Evolutionary conservation across 2,797 vertebrate species (phyloP).

Genomic region (Siniperca undulata): DNA sequence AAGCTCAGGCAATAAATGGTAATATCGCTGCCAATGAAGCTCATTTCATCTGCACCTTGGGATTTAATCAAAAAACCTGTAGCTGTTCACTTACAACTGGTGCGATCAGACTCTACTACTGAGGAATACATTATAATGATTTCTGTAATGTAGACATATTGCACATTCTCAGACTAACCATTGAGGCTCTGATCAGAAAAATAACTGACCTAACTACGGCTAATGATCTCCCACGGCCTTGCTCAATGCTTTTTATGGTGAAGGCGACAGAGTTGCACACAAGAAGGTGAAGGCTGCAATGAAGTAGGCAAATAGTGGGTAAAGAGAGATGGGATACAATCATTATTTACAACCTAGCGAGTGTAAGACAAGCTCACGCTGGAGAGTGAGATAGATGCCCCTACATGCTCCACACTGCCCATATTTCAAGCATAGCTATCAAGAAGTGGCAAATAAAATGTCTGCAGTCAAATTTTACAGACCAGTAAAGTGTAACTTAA

Average conservation of each 20-base stretch:
- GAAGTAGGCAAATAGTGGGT: conserved; percentile 31
- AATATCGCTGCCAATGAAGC: conserved; percentile 63
- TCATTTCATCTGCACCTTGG: conserved; percentile 61
- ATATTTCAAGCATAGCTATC: conserved; percentile 74
- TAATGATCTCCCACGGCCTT: conserved; percentile 75
- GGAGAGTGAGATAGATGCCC: conserved; percentile 51
- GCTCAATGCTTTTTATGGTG: conserved; percentile 42
- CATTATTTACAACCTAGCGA: conserved; percentile 69
- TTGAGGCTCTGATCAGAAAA: conserved; percentile 60
- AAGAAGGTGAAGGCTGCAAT: conserved; percentile 55
- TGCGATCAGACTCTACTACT: conserved; percentile 46
- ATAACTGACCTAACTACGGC: conserved; percentile 65
- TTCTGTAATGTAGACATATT: conserved; percentile 77
- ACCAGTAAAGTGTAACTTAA: conserved; percentile 83
- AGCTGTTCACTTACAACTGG: conserved; percentile 48
- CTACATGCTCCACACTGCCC: conserved; percentile 39
- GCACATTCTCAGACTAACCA: conserved; percentile 48
- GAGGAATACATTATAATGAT: conserved; percentile 69
- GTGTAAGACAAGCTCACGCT: conserved; percentile 48
- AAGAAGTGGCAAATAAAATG: conserved; percentile 80
- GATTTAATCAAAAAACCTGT: conserved; percentile 75
- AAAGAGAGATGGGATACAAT: conserved; percentile 31
- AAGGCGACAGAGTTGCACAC: conserved; percentile 45
- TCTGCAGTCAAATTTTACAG: conserved; percentile 84
- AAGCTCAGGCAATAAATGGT: conserved; percentile 67